phyloP scores from a whole-genome alignment of 64 coral and sea anemone species.

The Hydrozoanthus tunicans region DNA sequence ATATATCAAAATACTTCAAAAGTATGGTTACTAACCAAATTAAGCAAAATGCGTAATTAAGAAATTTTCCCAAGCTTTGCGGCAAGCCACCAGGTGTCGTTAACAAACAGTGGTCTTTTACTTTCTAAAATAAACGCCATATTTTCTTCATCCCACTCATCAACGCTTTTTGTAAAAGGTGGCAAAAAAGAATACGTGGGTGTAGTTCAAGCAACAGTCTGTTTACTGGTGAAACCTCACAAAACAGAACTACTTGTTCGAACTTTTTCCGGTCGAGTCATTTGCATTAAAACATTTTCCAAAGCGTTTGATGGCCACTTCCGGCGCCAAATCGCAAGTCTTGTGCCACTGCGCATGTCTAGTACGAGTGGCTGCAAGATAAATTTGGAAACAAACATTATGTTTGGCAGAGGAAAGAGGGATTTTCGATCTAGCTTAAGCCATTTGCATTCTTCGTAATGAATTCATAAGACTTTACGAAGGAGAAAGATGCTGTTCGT shows the following conservation, averaged over 20 bases:
- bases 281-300: conserved; percentile 39
- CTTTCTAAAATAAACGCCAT: background rate
- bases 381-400: conserved; percentile 63
- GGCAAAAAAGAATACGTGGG: conserved; percentile 24
- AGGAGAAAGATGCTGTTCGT: conserved; percentile 45
- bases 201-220: background rate
- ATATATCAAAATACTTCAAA: background rate
- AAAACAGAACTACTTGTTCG: background rate
- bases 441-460: conserved; percentile 38
- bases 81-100: background rate
- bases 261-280: conserved; percentile 16
- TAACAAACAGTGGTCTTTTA: background rate
- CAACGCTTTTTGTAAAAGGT: conserved; percentile 6
- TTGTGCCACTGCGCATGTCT: conserved; percentile 21
- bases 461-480: conserved; percentile 36
- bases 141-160: background rate
- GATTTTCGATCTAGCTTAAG: conserved; percentile 27
- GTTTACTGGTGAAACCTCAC: background rate
- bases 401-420: conserved; percentile 33
- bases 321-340: conserved; percentile 50
- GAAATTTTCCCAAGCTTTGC: background rate
- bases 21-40: background rate
- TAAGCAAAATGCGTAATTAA: background rate
- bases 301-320: conserved; percentile 41
- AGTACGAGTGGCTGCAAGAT: conserved; percentile 13